Base-by-base conservation (phyloP, 23 tunicate genomes). In the Styela plicata region DNA sequence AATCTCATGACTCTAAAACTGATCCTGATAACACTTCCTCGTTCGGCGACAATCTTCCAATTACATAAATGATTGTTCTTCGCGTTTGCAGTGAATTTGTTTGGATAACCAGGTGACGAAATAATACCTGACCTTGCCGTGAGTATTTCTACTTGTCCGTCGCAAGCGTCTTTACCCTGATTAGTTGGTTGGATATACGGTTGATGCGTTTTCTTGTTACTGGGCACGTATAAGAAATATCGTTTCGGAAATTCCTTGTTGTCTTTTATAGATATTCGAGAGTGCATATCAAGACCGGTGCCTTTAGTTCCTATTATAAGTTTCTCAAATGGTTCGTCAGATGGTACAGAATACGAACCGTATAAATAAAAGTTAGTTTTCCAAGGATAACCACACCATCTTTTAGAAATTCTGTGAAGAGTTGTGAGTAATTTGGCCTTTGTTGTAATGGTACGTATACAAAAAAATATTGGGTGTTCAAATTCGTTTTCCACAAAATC, bases 41-140 rank as follows among this genome's bases (percentile, higher is more conserved):
- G 5, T 21, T 24, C 28, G 0, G 31, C 81, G 0, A 23, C 27
- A 13, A 76, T 76, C 27, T 76, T 76, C 81, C 81, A 76, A 22
- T 24, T 53, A 29, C 81, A 76, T 17, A 22, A 21, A 7, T 36
- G 26, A 76, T 76, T 27, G 5, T 44, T 44, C 0, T 23, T 44
- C 64, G 68, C 63, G 0, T 19, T 64, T 31, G 34, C 23, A 62
- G 63, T 24, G 70, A 80, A 86, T 21, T 87, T 24, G 28, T 63
- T 70, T 28, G 94, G 94, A 65, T 35, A 89, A 36, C 79, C 63
- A 5, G 94, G 88, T 3, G 94, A 84, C 2, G 68, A 26, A 34
- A 89, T 84, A 26, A 35, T 35, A 22, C 94, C 88, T 3, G 78
- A 36, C 18, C 44, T 44, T 1, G 31, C 17, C 24, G 81, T 37